These are phyloP conservation scores for Lates japonicus DNA, from an alignment of 2,797 vertebrate species.

Conservation along the genomic window DNA sequence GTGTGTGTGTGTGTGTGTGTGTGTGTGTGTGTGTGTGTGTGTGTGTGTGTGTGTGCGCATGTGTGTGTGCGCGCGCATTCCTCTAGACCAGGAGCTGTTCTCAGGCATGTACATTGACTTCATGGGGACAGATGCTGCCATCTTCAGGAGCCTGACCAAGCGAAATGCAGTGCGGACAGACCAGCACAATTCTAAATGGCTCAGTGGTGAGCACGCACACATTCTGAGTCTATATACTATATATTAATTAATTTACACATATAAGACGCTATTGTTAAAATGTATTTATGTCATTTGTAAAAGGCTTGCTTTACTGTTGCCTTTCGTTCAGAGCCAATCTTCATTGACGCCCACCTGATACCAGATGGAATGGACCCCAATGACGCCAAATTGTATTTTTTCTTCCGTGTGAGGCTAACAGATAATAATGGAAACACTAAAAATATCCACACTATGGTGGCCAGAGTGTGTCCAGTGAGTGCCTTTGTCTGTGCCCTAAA, in stretches of 20 bases:
- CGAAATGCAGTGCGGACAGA: conserved; percentile 96
- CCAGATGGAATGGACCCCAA: conserved; percentile 96
- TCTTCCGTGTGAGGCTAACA: conserved; percentile 95
- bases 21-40: conserved; percentile 10
- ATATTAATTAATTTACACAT: neutral
- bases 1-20: neutral
- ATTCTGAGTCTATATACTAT: neutral
- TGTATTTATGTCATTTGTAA: neutral
- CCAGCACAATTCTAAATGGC: conserved; percentile 99
- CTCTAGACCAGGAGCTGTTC: conserved; percentile 96
- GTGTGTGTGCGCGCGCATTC: conserved; percentile 27
- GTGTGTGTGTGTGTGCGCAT: neutral
- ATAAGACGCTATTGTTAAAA: accelerated
- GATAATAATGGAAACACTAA: conserved; percentile 96
- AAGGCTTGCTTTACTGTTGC: neutral
- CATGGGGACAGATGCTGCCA: conserved; percentile 98
- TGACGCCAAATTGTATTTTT: conserved; percentile 96
- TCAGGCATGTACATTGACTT: conserved; percentile 99
- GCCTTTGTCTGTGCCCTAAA: neutral
- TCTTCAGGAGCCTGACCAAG: conserved; percentile 96
- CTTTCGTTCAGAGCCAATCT: conserved; percentile 91
- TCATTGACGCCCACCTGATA: conserved; percentile 96
- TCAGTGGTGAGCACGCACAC: conserved; percentile 90
- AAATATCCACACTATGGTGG: conserved; percentile 97
- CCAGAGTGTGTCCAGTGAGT: conserved; percentile 97